phyloP scores from a whole-genome alignment of 2,888 invertebrate species.

The Sylvicola cinctus region DNA sequence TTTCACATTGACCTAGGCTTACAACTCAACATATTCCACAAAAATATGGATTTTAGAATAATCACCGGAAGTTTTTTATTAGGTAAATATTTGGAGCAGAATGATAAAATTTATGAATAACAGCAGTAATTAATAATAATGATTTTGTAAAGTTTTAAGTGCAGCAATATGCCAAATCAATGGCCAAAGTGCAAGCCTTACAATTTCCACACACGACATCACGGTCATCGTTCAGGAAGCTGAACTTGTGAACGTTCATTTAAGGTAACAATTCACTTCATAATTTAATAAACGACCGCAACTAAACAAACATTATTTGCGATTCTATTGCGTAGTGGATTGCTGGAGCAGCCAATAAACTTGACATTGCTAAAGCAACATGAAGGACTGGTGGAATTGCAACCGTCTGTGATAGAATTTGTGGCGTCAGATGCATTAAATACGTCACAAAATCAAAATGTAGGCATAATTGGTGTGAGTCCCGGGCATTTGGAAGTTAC shows the following conservation, averaged over 20 bases:
- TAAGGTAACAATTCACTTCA: conserved; percentile 32
- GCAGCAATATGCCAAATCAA: no score
- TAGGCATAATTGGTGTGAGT: conserved; percentile 35
- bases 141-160: no score
- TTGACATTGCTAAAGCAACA: conserved; percentile 41
- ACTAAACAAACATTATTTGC: no score
- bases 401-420: conserved; percentile 28
- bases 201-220: conserved; percentile 34
- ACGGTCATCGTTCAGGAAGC: conserved; percentile 33
- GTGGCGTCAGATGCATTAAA: conserved; percentile 20
- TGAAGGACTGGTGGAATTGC: conserved; percentile 35
- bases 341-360: conserved; percentile 25
- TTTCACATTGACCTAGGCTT: no score
- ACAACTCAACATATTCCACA: no score
- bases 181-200: conserved; percentile 18
- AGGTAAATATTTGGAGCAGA: no score
- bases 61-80: no score
- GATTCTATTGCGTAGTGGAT: no score
- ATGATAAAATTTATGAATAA: no score
- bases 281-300: no score
- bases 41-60: no score
- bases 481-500: conserved; percentile 47
- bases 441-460: conserved; percentile 16
- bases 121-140: no score
- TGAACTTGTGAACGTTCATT: conserved; percentile 30